Evolutionary conservation across 2,888 invertebrate species (phyloP), one percentile per base, ranked within the genome.

Genomic region (Sinopyrophorus schimmeli): DNA sequence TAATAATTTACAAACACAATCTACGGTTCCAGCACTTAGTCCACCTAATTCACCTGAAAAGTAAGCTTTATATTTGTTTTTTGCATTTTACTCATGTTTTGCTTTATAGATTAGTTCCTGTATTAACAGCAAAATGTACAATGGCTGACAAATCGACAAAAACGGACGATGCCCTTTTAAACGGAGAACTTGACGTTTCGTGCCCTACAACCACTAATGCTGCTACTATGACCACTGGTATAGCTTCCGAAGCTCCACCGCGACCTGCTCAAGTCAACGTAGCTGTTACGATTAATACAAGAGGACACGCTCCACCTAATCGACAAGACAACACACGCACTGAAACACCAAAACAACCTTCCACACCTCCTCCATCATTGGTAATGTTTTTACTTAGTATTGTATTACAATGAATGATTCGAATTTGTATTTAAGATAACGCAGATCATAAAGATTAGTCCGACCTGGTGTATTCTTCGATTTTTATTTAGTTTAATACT

Each of bases 111-210:
- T 67, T 70, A 67, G 72, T 74, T 72, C 71, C 74, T 58, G 52
- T 53, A 34, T 21, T 55, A 53, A 61, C 71, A 37, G 66, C 70
- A 41, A 75, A 74, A 62, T 74, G 75, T 60, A 74, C 76, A 66
- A 81, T 78, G 76, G 80, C 81, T 67, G 81, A 84, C 74, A 85
- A 86, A 76, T 82, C 84, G 69, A 81, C 82, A 66, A 83, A 84
- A 80, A 86, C 84, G 76, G 86, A 74, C 57, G 74, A 74, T 51
- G 72, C 63, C 38, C 62, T 73, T 26, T 58, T 73, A 44, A 72
- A 71, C 40, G 67, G 69, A 17, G 69, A 68, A 12, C 46, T 62
- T 14, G 70, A 69, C 38, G 53, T 65, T 26, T 60, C 63, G 9
- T 68, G 68, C 46, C 70, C 75, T 26, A 75, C 76, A 21, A 76